Evolutionary conservation across 2,113 vertebrate genomes (phyloP).

Genomic region (Laticauda laticaudata): DNA sequence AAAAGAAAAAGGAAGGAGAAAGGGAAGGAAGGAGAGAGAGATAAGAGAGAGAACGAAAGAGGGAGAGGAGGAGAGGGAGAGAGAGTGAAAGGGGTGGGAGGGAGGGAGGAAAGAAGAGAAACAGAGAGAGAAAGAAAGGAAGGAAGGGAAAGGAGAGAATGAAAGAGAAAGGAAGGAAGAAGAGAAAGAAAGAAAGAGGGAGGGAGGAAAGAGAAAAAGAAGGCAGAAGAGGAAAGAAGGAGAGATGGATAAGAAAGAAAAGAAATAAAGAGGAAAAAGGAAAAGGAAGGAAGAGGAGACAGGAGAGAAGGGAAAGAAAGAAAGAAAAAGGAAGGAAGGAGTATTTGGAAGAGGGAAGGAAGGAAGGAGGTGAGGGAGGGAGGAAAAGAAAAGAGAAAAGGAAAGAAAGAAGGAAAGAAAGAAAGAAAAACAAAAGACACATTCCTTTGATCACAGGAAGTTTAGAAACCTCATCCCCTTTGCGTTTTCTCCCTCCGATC

Average conservation of each 20-base stretch:
- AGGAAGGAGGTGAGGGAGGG: too few relatives aligned
- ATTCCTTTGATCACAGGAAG: constrained; percentile 6
- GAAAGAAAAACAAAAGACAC: not conserved
- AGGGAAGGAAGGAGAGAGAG: not conserved
- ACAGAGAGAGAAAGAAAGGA: too few relatives aligned
- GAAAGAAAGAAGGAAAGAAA: not conserved
- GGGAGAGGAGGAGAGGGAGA: too few relatives aligned
- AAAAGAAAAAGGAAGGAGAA: too few relatives aligned
- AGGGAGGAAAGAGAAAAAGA: too few relatives aligned
- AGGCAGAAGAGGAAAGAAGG: too few relatives aligned
- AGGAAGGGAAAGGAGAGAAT: not conserved
- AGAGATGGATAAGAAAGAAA: not conserved
- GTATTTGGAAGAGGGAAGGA: not conserved
- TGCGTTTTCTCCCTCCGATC: not conserved
- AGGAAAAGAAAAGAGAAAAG: not conserved
- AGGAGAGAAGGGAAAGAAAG: not conserved
- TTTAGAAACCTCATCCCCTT: not conserved
- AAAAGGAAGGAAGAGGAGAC: not conserved
- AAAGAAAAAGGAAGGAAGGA: not conserved
- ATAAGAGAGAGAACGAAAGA: too few relatives aligned
- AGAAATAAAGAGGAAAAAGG: not conserved
- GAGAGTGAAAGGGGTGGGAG: too few relatives aligned
- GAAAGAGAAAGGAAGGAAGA: too few relatives aligned
- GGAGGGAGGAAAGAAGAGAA: not conserved
- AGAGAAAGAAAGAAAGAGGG: too few relatives aligned